A percentile compares a stretch with the other conserved stretches of the same genome.
phyloP scores from a whole-genome alignment of 2,113 vertebrate species.

The Corythornis cristatus region DNA sequence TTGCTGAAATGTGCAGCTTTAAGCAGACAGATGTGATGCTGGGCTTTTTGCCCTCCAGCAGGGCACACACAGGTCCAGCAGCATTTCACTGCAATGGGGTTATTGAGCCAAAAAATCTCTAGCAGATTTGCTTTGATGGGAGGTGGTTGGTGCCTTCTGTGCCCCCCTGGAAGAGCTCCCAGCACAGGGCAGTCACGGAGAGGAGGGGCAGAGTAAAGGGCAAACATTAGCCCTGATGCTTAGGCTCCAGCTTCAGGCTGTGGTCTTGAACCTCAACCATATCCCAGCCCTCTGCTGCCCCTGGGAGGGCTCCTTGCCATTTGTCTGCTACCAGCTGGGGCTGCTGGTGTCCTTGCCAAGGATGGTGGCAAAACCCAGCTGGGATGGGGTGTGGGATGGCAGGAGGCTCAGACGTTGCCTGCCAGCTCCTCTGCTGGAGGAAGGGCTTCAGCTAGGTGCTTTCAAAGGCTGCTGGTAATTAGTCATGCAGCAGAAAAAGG shows the following conservation, averaged over 20 bases:
- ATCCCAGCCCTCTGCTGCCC: neutral
- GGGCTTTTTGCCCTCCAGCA: neutral
- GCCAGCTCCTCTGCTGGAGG: neutral
- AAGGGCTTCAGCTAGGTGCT: neutral
- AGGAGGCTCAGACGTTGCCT: neutral
- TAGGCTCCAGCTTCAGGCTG: neutral
- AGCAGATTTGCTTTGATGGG: neutral
- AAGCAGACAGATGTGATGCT: neutral
- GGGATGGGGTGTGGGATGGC: too few relatives aligned
- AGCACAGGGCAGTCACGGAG: neutral
- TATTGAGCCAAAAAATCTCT: neutral
- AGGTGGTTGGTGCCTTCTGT: neutral
- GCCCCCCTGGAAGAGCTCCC: neutral
- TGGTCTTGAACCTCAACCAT: neutral
- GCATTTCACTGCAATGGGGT: neutral
- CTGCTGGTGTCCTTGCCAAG: neutral
- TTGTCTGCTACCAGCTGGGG: neutral
- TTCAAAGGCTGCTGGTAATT: neutral
- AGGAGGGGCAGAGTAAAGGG: neutral
- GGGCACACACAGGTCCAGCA: neutral
- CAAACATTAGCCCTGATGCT: neutral
- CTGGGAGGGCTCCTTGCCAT: neutral
- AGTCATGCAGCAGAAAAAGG: neutral
- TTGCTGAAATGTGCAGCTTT: conserved; percentile 16
- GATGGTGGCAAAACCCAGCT: neutral